These are phyloP conservation scores for Phengaris arion DNA, from an alignment of 2,888 invertebrate genomes.

Conservation along the genomic window DNA sequence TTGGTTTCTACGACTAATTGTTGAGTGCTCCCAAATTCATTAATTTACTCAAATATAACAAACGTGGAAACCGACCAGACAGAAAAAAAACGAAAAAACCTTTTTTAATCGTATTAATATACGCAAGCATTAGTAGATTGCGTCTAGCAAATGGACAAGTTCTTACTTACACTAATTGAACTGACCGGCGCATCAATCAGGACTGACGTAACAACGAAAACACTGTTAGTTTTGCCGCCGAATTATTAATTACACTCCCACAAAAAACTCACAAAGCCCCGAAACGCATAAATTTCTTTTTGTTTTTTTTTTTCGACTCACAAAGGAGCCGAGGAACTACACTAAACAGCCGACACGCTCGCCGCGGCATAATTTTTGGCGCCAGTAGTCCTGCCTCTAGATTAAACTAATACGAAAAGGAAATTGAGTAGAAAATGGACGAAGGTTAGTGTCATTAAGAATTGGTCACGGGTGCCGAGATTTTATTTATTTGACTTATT, in stretches of 20 bases:
- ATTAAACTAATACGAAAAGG: constrained; percentile 80
- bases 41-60: constrained; percentile 9
- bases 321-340: constrained; percentile 74
- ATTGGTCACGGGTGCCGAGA: constrained; percentile 69
- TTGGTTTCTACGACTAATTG: neutral
- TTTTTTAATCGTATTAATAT: constrained; percentile 19
- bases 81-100: neutral
- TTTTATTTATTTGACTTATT: constrained; percentile 75
- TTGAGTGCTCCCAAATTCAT: neutral
- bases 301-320: constrained; percentile 73
- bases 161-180: constrained; percentile 52
- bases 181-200: constrained; percentile 66
- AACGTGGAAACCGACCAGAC: constrained; percentile 7
- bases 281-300: constrained; percentile 80
- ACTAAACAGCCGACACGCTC: constrained; percentile 77
- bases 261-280: constrained; percentile 78
- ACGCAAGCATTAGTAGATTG: constrained; percentile 17
- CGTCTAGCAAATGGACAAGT: constrained; percentile 30
- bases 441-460: constrained; percentile 76
- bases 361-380: constrained; percentile 78
- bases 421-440: constrained; percentile 79
- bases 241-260: constrained; percentile 80
- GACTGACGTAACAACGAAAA: constrained; percentile 69
- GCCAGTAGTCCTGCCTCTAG: constrained; percentile 78
- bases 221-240: constrained; percentile 81